A percentile compares a stretch with the other conserved stretches of the same genome.
Conservation (phyloP, 2,797 vertebrate genomes). For the Hapalemur alaotrensis region DNA sequence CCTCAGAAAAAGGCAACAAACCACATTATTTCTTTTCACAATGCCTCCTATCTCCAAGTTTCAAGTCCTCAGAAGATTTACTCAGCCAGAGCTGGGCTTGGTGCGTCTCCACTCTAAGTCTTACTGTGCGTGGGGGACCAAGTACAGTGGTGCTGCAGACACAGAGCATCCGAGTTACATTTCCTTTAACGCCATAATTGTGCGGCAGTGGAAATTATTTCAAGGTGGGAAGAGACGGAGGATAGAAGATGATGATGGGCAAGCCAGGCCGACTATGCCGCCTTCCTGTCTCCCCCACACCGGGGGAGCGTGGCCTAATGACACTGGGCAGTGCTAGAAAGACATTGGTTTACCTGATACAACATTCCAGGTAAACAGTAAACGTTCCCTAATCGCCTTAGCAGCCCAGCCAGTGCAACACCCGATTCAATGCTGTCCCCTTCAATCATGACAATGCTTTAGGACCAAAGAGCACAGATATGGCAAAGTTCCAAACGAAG, state of each 20-base stretch:
- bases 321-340: background rate
- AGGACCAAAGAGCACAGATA: background rate
- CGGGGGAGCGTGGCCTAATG: background rate
- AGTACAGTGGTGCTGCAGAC: accelerated
- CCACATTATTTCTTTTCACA: background rate
- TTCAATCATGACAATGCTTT: background rate
- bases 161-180: background rate
- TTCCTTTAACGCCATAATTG: background rate
- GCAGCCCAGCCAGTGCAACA: background rate
- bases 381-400: background rate
- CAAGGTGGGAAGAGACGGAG: background rate
- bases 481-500: background rate
- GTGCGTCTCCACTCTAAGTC: too few species aligned
- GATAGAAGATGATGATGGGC: too few species aligned
- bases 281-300: background rate
- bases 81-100: background rate
- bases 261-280: background rate
- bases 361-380: background rate
- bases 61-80: background rate
- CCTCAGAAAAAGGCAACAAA: background rate
- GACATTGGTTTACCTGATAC: background rate
- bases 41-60: background rate
- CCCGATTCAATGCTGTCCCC: background rate
- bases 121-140: accelerated
- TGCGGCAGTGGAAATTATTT: background rate